Base-by-base conservation (phyloP, 2,113 vertebrate species). In the Coptodon bakossiorum region DNA sequence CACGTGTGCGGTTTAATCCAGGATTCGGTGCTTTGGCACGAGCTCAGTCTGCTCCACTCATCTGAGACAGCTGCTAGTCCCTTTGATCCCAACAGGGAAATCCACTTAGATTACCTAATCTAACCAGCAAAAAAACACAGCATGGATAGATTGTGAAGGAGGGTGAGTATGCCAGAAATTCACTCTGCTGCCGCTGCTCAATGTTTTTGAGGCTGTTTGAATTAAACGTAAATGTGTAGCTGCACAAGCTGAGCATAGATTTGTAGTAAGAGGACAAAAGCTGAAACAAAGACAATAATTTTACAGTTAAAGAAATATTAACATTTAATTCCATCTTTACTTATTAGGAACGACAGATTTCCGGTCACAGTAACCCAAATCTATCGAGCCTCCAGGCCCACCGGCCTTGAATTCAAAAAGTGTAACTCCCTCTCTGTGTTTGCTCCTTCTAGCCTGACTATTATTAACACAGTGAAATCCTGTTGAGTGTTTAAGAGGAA, bases 101-200 rank as follows among this genome's bases (percentile, higher is more conserved):
- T 95, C 95, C 94, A 96, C 94, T 94, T 95, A 95, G 89, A 93
- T 92, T 54, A 91, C 80, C 94, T 96, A 95, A 96, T 95, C 95
- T 85, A 93, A 87, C 85, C 82, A 84, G 84, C 34, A 40, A 76
- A 48, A 68, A 90, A 94, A 82, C 86, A 80, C 76, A 84, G 78
- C 53, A 22, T 34, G 38, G 84, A 86, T 40, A 54, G 84, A 90
- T 78, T 66, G 90, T 27, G 84, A 79, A 78, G 86, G 85, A 92
- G 73, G 63, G 57, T 29, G 66, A 83, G 78, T 59, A 27, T 89
- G 52, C 78, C 52, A 85, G 86, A 81, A 50, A 56, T 19, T 54
- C 50, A 45, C 36, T 78, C 24, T 52, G 45, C 73, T 73, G 38
- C 36, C 22, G 56, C 53, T 19, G 45, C 71, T 59, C 29, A 34